These are phyloP conservation scores for Copsychus sechellarum DNA, from an alignment of 2,113 vertebrate genomes.

Conservation along the genomic window DNA sequence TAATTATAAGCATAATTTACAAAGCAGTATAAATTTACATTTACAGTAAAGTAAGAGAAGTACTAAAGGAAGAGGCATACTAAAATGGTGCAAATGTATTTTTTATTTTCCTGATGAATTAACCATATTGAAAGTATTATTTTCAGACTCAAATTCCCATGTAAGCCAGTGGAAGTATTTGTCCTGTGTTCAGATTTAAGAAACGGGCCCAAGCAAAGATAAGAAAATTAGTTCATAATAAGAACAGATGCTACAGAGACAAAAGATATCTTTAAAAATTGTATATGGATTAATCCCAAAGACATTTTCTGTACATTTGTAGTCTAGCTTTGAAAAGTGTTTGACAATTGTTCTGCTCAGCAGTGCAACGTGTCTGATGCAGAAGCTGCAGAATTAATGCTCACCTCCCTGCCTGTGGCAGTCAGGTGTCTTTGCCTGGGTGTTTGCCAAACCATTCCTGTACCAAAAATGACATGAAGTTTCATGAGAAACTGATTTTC, in stretches of 20 bases:
- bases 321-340: background rate
- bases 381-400: background rate
- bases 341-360: background rate
- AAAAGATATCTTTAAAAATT: background rate
- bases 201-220: background rate
- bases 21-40: background rate
- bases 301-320: background rate
- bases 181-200: background rate
- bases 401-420: background rate
- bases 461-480: background rate
- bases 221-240: conserved; percentile 36
- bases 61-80: background rate
- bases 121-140: conserved; percentile 6
- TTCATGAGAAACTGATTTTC: background rate
- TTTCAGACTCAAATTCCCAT: background rate
- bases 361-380: background rate
- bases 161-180: background rate
- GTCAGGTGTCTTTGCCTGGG: background rate
- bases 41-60: background rate
- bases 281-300: background rate
- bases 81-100: background rate
- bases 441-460: background rate
- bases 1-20: background rate
- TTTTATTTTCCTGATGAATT: conserved; percentile 15
- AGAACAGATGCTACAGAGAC: conserved; percentile 30